Conservation (phyloP, 2,113 vertebrate species). For the Rutilus rutilus region DNA sequence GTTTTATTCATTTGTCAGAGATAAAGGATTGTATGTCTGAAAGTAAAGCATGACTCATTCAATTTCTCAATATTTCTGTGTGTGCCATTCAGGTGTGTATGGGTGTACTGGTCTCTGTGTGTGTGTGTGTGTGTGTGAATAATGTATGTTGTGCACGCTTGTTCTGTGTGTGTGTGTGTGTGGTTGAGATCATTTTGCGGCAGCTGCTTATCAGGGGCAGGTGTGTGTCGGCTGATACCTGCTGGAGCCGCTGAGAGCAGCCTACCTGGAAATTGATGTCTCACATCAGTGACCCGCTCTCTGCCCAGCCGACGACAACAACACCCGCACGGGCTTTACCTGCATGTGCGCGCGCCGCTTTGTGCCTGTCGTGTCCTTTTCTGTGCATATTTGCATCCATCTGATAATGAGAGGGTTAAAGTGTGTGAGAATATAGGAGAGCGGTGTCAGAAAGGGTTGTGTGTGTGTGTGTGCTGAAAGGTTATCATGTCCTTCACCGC, state of each 20-base stretch:
- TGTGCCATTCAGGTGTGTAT: conserved; percentile 48
- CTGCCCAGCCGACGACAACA: conserved; percentile 67
- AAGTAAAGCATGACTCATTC: neutral
- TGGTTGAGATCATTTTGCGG: conserved; percentile 72
- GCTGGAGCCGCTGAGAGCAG: conserved; percentile 78
- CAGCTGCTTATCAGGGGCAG: conserved; percentile 81
- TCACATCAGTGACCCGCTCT: conserved; percentile 79
- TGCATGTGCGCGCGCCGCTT: conserved; percentile 13
- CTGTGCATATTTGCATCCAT: conserved; percentile 33
- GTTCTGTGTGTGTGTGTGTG: conserved; percentile 19
- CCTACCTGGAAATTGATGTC: conserved; percentile 86
- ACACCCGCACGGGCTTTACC: conserved; percentile 42
- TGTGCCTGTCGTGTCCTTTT: conserved; percentile 31
- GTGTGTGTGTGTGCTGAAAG: conserved; percentile 64
- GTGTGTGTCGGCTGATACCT: conserved; percentile 83
- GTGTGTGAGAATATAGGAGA: conserved; percentile 28
- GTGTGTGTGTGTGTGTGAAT: conserved; percentile 56
- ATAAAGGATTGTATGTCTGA: neutral
- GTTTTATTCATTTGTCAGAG: conserved; percentile 23
- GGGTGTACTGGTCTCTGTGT: conserved; percentile 53
- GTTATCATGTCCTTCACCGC: conserved; percentile 74
- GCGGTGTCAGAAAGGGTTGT: conserved; percentile 26
- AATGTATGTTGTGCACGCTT: conserved; percentile 23
- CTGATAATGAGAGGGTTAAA: conserved; percentile 36
- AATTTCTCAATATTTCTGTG: conserved; percentile 18